phyloP scores from a whole-genome alignment of 2,888 invertebrate species.

The Polymixis lichenea region DNA sequence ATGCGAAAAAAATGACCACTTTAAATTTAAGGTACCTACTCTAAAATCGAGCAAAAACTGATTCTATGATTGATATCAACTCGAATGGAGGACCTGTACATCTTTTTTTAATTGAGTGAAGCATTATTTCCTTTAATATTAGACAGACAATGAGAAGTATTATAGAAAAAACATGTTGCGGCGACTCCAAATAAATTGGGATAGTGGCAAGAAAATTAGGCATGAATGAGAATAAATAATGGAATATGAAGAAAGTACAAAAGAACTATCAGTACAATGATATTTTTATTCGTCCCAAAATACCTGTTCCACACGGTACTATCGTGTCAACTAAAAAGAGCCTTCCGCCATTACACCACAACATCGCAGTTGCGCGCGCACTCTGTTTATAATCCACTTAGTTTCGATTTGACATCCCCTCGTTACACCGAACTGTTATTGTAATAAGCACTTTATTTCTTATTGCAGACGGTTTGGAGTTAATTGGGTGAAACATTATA shows the following conservation, averaged over 20 bases:
- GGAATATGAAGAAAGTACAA: not conserved
- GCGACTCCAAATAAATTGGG: too few species aligned
- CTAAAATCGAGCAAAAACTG: not conserved
- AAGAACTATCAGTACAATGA: not conserved
- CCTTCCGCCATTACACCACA: conserved; percentile 71
- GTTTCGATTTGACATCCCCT: conserved; percentile 74
- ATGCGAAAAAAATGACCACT: not conserved
- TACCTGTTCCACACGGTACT: not conserved
- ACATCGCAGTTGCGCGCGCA: conserved; percentile 86
- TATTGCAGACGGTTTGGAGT: not conserved
- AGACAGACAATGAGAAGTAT: too few species aligned
- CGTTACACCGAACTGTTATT: conserved; percentile 1
- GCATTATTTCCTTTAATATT: not conserved
- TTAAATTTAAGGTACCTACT: not conserved
- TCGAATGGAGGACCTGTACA: not conserved
- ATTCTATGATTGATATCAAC: not conserved
- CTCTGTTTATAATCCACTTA: conserved; percentile 84
- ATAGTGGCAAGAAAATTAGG: too few species aligned
- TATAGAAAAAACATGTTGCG: too few species aligned
- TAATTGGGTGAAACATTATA: conserved; percentile 30
- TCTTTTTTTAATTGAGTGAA: not conserved
- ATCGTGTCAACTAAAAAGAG: conserved; percentile 69
- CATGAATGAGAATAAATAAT: not conserved
- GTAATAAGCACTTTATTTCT: conserved; percentile 41
- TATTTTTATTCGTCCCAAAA: conserved; percentile 8